phyloP scores from a whole-genome alignment of 2,797 vertebrate species.

The Rhinophrynus dorsalis region DNA sequence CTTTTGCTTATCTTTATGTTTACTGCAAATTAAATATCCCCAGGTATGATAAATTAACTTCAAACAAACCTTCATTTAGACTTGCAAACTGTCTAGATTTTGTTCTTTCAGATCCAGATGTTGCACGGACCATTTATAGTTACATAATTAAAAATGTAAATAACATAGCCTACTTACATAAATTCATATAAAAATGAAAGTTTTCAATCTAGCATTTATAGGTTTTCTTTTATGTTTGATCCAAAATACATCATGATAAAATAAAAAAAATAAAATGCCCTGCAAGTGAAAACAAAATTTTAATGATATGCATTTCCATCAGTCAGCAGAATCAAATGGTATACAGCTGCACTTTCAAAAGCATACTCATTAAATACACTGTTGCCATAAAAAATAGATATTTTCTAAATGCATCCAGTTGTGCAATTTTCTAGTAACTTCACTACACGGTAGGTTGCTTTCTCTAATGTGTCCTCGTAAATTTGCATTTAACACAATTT shows the following conservation, averaged over 20 bases:
- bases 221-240: conserved; percentile 21
- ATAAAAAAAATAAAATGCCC: conserved; percentile 31
- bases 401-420: neutral
- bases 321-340: conserved; percentile 40
- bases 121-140: conserved; percentile 8
- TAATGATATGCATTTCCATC: conserved; percentile 39
- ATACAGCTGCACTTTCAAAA: conserved; percentile 37
- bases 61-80: conserved; percentile 27
- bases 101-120: conserved; percentile 37
- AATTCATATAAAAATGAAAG: conserved; percentile 18
- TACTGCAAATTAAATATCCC: conserved; percentile 29
- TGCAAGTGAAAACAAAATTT: conserved; percentile 26
- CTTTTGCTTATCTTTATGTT: conserved; percentile 23
- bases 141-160: neutral
- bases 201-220: conserved; percentile 26
- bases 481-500: neutral
- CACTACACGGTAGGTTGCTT: conserved; percentile 2
- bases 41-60: conserved; percentile 25
- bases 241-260: conserved; percentile 25
- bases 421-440: neutral
- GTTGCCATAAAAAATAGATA: conserved; percentile 23
- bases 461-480: neutral
- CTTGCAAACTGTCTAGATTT: conserved; percentile 34
- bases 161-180: conserved; percentile 26
- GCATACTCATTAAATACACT: conserved; percentile 28